Base-by-base conservation (phyloP, 1,140 invertebrate genomes). In the Pseudoatta argentina region DNA sequence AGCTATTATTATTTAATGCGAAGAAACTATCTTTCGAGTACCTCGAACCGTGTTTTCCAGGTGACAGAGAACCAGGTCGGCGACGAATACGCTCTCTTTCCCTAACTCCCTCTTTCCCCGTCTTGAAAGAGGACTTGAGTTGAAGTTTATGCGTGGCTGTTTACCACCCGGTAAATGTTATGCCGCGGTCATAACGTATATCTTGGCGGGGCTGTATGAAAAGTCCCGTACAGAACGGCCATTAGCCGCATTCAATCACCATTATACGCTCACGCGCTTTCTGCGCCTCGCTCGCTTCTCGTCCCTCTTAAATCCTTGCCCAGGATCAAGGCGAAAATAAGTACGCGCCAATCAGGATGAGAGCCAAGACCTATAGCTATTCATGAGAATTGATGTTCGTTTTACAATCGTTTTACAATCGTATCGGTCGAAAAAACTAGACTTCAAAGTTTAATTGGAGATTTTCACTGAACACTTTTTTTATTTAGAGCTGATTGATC, bases 161-260 rank as follows among this genome's bases (percentile, higher is more conserved):
- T 90, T 87, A 89, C 88, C 78, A 87, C 88, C 88, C 89, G 78
- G 88, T 89, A 89, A 90, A 89, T 83, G 88, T 90, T 89, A 87
- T 89, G 73, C 86, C 44, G 59, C n/a, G 76, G 85, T 87, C 85
- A 89, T 90, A 90, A 90, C 85, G 89, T 90, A 87, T 79, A 90
- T 89, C 89, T 89, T 30, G 88, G 64, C 82, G 78, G 87, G 72
- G 69, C 72, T 64, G 59, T 77, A 77, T 44, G 55, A 44, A 63
- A 77, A 88, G 87, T 81, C 83, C 86, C 87, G 75, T 91, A 91
- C 79, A 57, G 76, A 85, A 91, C 75, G 85, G 82, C 89, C 89
- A 91, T 91, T 91, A 91, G 89, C 90, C 78, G 89, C 87, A 91
- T 91, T 91, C 90, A 91, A 91, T 91, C 90, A 91, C 90, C 89